Evolutionary conservation across 2,797 vertebrate species (phyloP), one percentile per base, ranked within the genome.

Genomic region (Cichlasoma orientale): DNA sequence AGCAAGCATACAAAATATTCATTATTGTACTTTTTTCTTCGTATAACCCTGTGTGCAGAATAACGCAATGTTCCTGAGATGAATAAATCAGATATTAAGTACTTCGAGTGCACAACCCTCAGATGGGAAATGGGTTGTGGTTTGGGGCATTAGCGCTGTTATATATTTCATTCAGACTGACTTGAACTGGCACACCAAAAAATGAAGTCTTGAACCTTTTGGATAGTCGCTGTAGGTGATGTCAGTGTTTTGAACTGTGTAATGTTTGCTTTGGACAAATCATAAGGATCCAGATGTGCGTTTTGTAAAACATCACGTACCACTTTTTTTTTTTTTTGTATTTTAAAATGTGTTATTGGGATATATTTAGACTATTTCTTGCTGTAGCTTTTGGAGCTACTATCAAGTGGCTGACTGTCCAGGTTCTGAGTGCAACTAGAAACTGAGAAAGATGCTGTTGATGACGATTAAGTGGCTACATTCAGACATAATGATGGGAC

Each of bases 21-120:
- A 76, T 76, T 78, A 78, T 72, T 77, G 72, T 76, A 59, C 50
- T 85, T 85, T 75, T 74, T 82, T 82, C 69, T 80, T 69, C 75
- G 79, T 63, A 41, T 52, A 75, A 79, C 55, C 50, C 55, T 78
- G 59, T 75, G 74, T 77, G 80, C 83, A 79, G 71, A 75, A 80
- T 55, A 41, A 55, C 66, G 55, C 71, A 58, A 84, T 79, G 63
- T 80, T 84, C 76, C 77, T 54, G 77, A 59, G 75, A 82, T 80
- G 25, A 83, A 82, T 91, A 88, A 92, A 93, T 93, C 82, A 84
- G 61, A 82, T 71, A 89, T 82, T 72, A 84, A 78, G 73, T 74
- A 83, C 59, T 74, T 68, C 68, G 72, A 76, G 68, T 82, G 41
- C 58, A 68, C 78, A 74, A 78, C 55, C 72, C 75, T 57, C 75